These are phyloP conservation scores for Ostrea edulis DNA, from an alignment of 1,140 invertebrate genomes.

Conservation along the genomic window DNA sequence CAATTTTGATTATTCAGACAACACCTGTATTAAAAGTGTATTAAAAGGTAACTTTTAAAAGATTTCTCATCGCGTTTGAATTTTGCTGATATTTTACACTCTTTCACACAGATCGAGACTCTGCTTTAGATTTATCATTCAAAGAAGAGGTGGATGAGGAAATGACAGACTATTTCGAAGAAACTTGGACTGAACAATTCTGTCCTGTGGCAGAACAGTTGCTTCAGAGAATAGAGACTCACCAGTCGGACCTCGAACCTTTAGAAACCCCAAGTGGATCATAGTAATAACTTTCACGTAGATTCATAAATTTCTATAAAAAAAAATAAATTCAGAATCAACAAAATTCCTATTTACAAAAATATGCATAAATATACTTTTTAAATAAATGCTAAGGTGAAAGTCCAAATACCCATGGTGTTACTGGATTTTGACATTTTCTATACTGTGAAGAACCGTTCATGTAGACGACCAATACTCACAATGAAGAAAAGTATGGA, in stretches of 20 bases:
- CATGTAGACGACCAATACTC: neutral
- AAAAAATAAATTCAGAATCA: no score
- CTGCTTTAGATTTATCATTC: constrained; percentile 61
- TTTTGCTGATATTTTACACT: neutral
- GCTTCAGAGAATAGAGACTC: constrained; percentile 73
- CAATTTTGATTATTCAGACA: no score
- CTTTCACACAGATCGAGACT: constrained; percentile 70
- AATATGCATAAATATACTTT: neutral
- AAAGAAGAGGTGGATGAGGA: constrained; percentile 67
- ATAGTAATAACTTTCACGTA: constrained; percentile 9
- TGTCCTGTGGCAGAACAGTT: constrained; percentile 76
- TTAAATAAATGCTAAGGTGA: neutral
- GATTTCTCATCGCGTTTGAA: no score
- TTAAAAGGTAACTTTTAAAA: no score
- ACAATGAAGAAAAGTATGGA: neutral
- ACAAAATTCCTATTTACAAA: neutral
- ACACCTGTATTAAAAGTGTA: no score
- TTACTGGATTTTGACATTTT: neutral
- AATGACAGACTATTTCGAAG: constrained; percentile 71
- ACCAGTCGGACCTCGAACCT: constrained; percentile 75
- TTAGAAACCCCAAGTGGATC: constrained; percentile 66
- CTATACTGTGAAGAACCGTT: neutral
- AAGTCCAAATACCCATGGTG: neutral
- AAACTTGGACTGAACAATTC: constrained; percentile 77
- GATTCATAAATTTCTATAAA: neutral